phyloP scores from a whole-genome alignment of 2,113 vertebrate species.

The Lamprotornis superbus region DNA sequence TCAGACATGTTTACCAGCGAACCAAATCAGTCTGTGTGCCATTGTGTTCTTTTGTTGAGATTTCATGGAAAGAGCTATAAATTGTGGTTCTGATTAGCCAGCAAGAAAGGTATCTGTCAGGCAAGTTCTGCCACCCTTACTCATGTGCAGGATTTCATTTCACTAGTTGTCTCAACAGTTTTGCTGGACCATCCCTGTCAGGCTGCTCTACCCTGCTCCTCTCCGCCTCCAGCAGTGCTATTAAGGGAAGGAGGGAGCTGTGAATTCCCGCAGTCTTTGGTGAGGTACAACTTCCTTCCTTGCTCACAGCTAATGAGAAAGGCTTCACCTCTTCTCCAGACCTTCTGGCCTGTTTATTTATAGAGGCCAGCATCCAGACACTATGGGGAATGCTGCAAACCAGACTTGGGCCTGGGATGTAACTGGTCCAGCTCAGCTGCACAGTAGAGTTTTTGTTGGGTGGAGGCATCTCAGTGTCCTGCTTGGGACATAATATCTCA shows the following conservation, averaged over 20 bases:
- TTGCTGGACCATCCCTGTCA: not conserved
- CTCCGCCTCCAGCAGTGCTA: slow-evolving; percentile 6
- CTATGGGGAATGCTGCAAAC: slow-evolving; percentile 47
- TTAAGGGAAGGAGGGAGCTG: slow-evolving; percentile 34
- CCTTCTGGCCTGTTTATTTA: slow-evolving; percentile 49
- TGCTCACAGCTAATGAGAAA: slow-evolving; percentile 36
- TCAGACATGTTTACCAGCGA: not conserved
- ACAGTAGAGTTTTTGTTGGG: slow-evolving; percentile 53
- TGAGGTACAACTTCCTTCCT: slow-evolving; percentile 52
- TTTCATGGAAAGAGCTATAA: slow-evolving; percentile 31
- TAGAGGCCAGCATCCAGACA: slow-evolving; percentile 40
- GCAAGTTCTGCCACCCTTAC: slow-evolving; percentile 47
- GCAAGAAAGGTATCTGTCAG: slow-evolving; percentile 36
- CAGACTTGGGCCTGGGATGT: slow-evolving; percentile 16
- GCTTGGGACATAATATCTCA: slow-evolving; percentile 40
- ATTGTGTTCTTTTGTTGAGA: not conserved
- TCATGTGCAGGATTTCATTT: slow-evolving; percentile 5
- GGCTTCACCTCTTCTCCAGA: slow-evolving; percentile 37
- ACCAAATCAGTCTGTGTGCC: not conserved
- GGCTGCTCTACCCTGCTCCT: slow-evolving; percentile 12
- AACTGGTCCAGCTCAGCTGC: slow-evolving; percentile 28
- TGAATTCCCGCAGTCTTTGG: not conserved
- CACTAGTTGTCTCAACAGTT: not conserved
- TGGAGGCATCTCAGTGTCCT: slow-evolving; percentile 48
- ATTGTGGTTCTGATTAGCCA: slow-evolving; percentile 20